A percentile compares a stretch with the other conserved stretches of the same genome.
phyloP scores from a whole-genome alignment of 2,888 invertebrate species.

The Nomada ferruginata region DNA sequence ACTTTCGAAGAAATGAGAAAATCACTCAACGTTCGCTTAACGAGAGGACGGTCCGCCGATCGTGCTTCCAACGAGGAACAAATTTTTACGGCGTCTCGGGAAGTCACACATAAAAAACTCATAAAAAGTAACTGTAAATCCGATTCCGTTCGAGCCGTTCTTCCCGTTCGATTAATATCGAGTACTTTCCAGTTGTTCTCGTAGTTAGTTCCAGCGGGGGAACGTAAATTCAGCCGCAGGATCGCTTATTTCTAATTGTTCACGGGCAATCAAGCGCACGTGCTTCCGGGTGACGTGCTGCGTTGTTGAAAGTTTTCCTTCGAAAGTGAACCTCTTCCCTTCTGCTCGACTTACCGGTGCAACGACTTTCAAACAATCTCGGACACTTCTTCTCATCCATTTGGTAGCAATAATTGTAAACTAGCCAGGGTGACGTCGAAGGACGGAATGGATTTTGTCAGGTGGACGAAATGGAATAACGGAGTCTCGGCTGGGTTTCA shows the following conservation, averaged over 20 bases:
- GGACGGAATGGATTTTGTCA: too few species aligned
- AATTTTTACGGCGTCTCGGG: constrained; percentile 42
- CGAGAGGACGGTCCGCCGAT: too few species aligned
- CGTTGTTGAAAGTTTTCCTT: constrained; percentile 14
- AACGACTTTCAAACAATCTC: neutral
- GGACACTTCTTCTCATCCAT: neutral
- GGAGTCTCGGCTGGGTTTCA: neutral
- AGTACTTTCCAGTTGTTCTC: constrained; percentile 28
- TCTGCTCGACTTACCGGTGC: neutral
- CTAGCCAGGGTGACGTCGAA: too few species aligned
- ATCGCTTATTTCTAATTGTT: constrained; percentile 48
- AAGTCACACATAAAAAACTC: constrained; percentile 18
- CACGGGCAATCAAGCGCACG: constrained; percentile 52
- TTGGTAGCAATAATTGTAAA: too few species aligned
- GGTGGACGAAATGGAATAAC: constrained; percentile 7
- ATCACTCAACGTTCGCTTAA: too few species aligned
- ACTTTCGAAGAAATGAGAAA: too few species aligned
- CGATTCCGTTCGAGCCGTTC: constrained; percentile 14
- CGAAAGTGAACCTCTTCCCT: constrained; percentile 37
- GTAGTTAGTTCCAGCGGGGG: constrained; percentile 48
- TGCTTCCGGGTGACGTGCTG: constrained; percentile 24
- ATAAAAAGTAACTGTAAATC: constrained; percentile 61
- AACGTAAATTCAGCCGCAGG: constrained; percentile 36
- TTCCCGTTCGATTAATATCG: constrained; percentile 47
- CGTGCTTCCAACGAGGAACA: constrained; percentile 7